phyloP scores from a whole-genome alignment of 2,888 invertebrate species.

The Ornithoptera alexandrae region DNA sequence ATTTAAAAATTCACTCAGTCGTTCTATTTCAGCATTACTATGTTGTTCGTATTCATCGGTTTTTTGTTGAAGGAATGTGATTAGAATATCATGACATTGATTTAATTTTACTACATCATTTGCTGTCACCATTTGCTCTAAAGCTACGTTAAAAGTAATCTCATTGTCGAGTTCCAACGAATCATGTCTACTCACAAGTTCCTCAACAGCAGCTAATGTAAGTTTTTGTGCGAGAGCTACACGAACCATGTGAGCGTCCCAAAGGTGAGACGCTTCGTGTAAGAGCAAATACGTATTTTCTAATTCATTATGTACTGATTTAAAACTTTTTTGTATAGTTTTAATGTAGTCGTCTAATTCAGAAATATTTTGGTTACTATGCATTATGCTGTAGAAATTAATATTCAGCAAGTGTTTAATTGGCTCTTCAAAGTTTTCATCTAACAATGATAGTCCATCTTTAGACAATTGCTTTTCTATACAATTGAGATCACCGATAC shows the following conservation, averaged over 20 bases:
- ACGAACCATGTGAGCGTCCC: slow-evolving; percentile 63
- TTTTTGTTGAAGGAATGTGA: slow-evolving; percentile 47
- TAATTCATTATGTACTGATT: slow-evolving; percentile 51
- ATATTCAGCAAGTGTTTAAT: slow-evolving; percentile 36
- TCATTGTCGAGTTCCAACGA: slow-evolving; percentile 55
- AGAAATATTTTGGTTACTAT: slow-evolving; percentile 32
- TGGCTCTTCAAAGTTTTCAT: slow-evolving; percentile 22
- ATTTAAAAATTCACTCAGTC: slow-evolving; percentile 58
- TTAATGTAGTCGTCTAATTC: slow-evolving; percentile 42
- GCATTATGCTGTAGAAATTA: slow-evolving; percentile 31
- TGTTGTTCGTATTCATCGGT: slow-evolving; percentile 53
- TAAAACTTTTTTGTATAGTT: slow-evolving; percentile 54
- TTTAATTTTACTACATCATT: slow-evolving; percentile 57
- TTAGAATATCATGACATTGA: slow-evolving; percentile 43
- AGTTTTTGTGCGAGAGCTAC: slow-evolving; percentile 59
- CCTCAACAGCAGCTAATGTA: slow-evolving; percentile 64
- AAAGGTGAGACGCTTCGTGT: slow-evolving; percentile 60
- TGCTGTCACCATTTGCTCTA: slow-evolving; percentile 55
- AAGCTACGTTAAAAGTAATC: slow-evolving; percentile 51
- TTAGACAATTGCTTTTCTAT: slow-evolving; percentile 21
- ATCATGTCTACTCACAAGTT: slow-evolving; percentile 60
- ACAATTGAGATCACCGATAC: slow-evolving; percentile 36
- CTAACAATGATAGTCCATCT: slow-evolving; percentile 3
- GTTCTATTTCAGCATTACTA: slow-evolving; percentile 52
- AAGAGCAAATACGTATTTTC: slow-evolving; percentile 55